Percentiles rank a stretch among this genome's conserved stretches.
Evolutionary conservation across 2,113 vertebrate genomes (phyloP).

Genomic region (Zosterops pallidus): DNA sequence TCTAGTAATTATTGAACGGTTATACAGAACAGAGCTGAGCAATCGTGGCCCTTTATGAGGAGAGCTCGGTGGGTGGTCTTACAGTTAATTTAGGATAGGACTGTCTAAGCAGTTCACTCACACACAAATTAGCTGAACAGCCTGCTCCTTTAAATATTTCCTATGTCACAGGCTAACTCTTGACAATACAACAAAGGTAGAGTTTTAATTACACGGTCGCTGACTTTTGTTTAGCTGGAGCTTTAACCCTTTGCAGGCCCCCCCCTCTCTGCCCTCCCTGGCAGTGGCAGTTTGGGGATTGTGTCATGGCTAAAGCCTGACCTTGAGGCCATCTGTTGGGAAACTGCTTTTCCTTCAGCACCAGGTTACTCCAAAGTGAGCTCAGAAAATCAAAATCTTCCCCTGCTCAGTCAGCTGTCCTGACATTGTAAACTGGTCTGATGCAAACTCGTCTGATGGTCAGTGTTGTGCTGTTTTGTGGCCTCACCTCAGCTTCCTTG

Average conservation of each 20-base stretch:
- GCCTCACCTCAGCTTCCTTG: not conserved
- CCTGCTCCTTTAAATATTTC: conserved; percentile 80
- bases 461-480: fast-evolving
- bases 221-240: conserved; percentile 81
- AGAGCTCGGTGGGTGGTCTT: conserved; percentile 78
- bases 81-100: conserved; percentile 79
- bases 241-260: conserved; percentile 74
- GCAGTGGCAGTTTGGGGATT: conserved; percentile 14
- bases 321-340: conserved; percentile 65
- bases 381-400: not conserved
- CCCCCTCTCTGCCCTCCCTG: conserved; percentile 5
- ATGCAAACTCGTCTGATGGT: not conserved
- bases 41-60: conserved; percentile 75
- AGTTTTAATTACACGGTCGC: conserved; percentile 81
- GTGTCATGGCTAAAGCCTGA: conserved; percentile 61
- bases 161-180: conserved; percentile 78
- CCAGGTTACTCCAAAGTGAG: not conserved
- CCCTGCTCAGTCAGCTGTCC: not conserved
- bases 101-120: conserved; percentile 74
- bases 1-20: conserved; percentile 81
- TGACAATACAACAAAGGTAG: conserved; percentile 80
- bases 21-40: conserved; percentile 74
- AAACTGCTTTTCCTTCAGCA: conserved; percentile 36
- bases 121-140: conserved; percentile 80
- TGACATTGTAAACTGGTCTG: not conserved